Base-by-base conservation (phyloP, 2,113 vertebrate genomes). In the Varanus salvator region DNA sequence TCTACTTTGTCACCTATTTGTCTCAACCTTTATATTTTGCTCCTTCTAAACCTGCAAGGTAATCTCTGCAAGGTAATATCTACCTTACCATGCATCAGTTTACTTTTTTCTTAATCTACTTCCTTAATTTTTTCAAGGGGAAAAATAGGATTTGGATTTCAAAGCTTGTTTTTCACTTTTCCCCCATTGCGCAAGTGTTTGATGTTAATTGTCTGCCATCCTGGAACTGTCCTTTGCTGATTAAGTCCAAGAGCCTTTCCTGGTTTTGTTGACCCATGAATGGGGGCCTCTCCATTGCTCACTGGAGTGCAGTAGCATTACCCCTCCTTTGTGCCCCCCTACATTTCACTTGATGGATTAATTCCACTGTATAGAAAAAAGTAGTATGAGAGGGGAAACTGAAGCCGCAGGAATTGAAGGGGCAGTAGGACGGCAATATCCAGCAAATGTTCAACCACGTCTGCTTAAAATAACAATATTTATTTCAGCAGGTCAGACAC, bases 221-320 rank as follows among this genome's bases (percentile, higher is more conserved):
- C 95, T 90, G 92, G 94, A 97, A 93, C 88, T 64, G 78, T 96
- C 94, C 96, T 95, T 96, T 94, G 95, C 96, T 97, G 97, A 98
- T 97, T 96, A 97, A 97, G 96, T 96, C 96, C 23, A 92, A 96
- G 95, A 94, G 95, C 96, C 95, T 90, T 93, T 96, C 94, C 95
- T 94, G 94, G 96, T 97, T 97, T 97, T 97, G 97, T 97, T 97
- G 97, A 96, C 93, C 92, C 89, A 86, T 97, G 97, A 97, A 98
- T 97, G 97, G 95, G 87, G 95, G 92, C 96, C 97, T 97, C 97
- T 98, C 96, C 96, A 97, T 95, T 97, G 97, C 95, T 97, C 97
- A 97, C 90, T 97, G 97, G 96, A 97, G 97, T 97, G 97, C 95
- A 23, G 94, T 96, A 94, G 94, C 95, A 96, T 96, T 97, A 94